Conservation (phyloP, 2,797 vertebrate genomes). For the Argentina silus region DNA sequence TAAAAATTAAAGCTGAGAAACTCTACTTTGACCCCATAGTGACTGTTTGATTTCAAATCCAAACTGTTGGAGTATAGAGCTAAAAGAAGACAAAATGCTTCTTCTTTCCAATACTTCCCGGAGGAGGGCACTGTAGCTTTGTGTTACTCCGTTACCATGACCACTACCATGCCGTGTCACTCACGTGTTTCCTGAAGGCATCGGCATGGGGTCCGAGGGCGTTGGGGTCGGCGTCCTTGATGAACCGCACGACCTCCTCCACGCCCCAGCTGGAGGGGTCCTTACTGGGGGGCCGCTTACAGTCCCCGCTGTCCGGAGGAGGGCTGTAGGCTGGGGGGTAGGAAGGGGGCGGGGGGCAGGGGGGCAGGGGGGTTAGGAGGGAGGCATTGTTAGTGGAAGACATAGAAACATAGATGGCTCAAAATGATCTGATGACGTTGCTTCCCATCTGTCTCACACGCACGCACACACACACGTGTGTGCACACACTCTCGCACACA, state of each 20-base stretch:
- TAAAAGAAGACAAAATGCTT: too few relatives aligned
- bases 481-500: neutral
- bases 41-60: too few relatives aligned
- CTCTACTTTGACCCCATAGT: too few relatives aligned
- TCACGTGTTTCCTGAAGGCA: conserved; percentile 94
- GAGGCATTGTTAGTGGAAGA: too few relatives aligned
- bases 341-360: conserved; percentile 66
- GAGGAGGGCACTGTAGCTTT: too few relatives aligned
- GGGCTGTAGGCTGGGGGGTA: conserved; percentile 81
- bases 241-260: conserved; percentile 93
- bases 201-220: conserved; percentile 93
- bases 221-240: conserved; percentile 94
- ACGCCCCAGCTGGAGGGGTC: conserved; percentile 92
- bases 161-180: conserved; percentile 36
- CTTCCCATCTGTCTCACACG: neutral
- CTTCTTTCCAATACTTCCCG: too few relatives aligned
- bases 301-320: conserved; percentile 78
- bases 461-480: neutral
- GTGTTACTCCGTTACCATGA: too few relatives aligned
- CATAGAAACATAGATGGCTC: too few relatives aligned
- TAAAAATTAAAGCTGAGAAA: too few relatives aligned
- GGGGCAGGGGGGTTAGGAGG: neutral
- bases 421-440: too few relatives aligned
- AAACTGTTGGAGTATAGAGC: too few relatives aligned
- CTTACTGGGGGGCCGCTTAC: conserved; percentile 78